Conservation (phyloP, 2,888 invertebrate species). For the Gryllus longicercus region DNA sequence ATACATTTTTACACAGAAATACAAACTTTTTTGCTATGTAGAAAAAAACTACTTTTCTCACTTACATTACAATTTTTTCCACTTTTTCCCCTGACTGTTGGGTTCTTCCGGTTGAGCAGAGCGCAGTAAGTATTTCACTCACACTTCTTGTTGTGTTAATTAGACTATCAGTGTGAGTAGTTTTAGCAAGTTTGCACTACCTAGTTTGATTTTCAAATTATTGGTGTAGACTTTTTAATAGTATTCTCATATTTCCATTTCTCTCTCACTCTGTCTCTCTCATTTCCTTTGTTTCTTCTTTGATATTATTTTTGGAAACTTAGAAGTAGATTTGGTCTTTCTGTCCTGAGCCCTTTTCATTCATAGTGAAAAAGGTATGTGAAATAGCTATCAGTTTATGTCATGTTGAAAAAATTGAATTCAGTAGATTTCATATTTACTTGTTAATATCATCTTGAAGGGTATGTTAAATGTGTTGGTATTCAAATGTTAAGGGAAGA, state of each 20-base stretch:
- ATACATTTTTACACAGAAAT: slow-evolving; percentile 33
- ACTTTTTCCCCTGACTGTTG: slow-evolving; percentile 63
- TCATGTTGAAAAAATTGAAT: slow-evolving; percentile 22
- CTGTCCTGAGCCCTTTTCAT: not conserved
- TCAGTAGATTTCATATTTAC: slow-evolving; percentile 19
- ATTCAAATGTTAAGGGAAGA: slow-evolving; percentile 58
- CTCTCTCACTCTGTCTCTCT: slow-evolving; percentile 21
- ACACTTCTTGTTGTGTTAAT: slow-evolving; percentile 30
- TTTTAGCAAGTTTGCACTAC: not conserved
- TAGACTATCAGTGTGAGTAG: slow-evolving; percentile 30
- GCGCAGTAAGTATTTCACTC: slow-evolving; percentile 60
- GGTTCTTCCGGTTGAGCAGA: slow-evolving; percentile 64
- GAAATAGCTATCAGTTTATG: slow-evolving; percentile 19
- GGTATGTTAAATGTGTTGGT: slow-evolving; percentile 56
- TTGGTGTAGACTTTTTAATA: not conserved
- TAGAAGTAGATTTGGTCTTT: slow-evolving; percentile 20
- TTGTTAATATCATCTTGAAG: not conserved
- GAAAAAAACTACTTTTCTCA: slow-evolving; percentile 38
- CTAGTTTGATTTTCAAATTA: slow-evolving; percentile 2
- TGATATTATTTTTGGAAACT: slow-evolving; percentile 20
- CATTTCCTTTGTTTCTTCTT: slow-evolving; percentile 18
- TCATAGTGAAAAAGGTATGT: slow-evolving; percentile 22
- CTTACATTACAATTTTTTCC: slow-evolving; percentile 52
- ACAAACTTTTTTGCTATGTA: slow-evolving; percentile 37
- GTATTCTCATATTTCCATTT: slow-evolving; percentile 25